phyloP scores from a whole-genome alignment of 2,888 invertebrate species.

The Gasteruption jaculator region DNA sequence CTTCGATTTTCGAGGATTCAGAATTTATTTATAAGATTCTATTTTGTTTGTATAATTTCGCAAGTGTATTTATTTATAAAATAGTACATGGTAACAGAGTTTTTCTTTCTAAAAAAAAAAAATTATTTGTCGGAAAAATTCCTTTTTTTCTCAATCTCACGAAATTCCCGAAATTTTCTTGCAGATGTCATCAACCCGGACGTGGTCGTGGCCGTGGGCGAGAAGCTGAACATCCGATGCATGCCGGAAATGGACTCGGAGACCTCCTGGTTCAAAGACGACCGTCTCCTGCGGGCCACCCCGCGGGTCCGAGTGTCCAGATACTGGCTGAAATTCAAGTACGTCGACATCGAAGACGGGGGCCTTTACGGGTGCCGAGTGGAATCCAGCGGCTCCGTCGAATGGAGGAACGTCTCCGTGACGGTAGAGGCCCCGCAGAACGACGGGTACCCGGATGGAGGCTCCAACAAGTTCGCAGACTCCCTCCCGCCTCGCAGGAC shows the following conservation, averaged over 20 bases:
- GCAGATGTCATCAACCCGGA: conserved; percentile 33
- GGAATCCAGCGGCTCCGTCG: conserved; percentile 21
- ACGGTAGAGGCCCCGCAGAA: conserved; percentile 35
- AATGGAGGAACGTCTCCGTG: conserved; percentile 41
- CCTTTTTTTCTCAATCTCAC: conserved; percentile 8
- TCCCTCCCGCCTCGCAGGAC: conserved; percentile 31
- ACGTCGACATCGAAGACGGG: conserved; percentile 33
- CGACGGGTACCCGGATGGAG: conserved; percentile 37
- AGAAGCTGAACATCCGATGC: conserved; percentile 40
- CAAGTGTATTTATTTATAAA: no score
- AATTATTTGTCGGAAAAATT: no score
- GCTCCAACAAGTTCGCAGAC: conserved; percentile 30
- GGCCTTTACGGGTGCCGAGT: conserved; percentile 39
- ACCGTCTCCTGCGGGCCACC: conserved; percentile 25
- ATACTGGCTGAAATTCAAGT: conserved; percentile 38
- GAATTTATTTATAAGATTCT: no score
- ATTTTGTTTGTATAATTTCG: no score
- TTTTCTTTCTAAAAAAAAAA: no score
- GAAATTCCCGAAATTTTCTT: no score
- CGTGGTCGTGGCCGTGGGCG: conserved; percentile 31
- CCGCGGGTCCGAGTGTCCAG: conserved; percentile 33
- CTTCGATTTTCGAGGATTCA: no score
- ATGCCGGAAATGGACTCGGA: conserved; percentile 25
- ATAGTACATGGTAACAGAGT: no score
- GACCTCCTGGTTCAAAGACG: conserved; percentile 42